A percentile compares a stretch with the other conserved stretches of the same genome.
Conservation (phyloP, 2,113 vertebrate species). For the Antechinus flavipes region DNA sequence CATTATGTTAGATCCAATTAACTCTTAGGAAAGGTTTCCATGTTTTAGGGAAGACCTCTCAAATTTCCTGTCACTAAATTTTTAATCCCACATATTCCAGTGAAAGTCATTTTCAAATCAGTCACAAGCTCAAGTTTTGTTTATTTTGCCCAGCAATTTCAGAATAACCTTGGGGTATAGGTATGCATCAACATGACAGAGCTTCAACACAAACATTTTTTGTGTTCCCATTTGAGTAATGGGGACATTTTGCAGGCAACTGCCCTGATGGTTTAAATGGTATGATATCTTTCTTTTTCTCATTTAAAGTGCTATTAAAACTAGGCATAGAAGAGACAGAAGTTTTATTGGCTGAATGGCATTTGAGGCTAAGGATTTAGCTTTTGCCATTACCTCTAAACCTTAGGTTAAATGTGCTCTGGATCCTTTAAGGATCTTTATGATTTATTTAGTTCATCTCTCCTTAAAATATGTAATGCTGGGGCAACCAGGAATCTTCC, state of each 20-base stretch:
- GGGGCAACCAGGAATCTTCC: background rate
- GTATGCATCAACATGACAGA: background rate
- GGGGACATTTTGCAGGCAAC: background rate
- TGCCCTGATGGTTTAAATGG: background rate
- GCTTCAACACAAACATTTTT: background rate
- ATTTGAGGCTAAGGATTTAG: background rate
- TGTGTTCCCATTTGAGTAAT: background rate
- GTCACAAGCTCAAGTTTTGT: background rate
- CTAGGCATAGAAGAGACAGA: background rate
- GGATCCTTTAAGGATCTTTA: background rate
- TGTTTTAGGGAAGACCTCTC: background rate
- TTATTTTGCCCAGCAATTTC: background rate
- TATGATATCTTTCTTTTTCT: background rate
- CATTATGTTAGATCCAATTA: background rate
- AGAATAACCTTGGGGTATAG: background rate
- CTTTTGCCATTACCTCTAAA: background rate
- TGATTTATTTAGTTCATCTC: background rate
- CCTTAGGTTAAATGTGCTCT: background rate
- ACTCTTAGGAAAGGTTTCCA: background rate
- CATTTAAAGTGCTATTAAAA: conserved; percentile 1
- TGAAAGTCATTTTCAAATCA: background rate
- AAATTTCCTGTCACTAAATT: background rate
- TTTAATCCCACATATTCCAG: background rate
- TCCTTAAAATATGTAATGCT: background rate
- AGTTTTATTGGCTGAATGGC: background rate